Evolutionary conservation across 2,797 vertebrate genomes (phyloP).

Genomic region (Martes flavigula): DNA sequence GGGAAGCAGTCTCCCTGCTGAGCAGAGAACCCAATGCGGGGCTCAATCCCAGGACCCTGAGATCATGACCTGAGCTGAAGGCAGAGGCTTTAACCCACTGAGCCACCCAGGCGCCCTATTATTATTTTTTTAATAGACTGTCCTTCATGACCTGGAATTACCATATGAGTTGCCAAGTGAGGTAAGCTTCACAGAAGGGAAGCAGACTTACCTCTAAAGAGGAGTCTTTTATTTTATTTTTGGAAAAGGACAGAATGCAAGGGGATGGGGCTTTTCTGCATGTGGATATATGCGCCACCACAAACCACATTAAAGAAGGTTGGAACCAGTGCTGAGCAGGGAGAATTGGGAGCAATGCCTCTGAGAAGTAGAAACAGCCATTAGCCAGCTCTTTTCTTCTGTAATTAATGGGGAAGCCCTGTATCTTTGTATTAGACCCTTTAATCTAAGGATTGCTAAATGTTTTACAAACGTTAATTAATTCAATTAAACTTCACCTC

Average conservation of each 20-base stretch:
- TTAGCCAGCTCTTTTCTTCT: slow-evolving; percentile 31
- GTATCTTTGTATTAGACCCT: slow-evolving; percentile 33
- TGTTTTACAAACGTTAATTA: slow-evolving; percentile 72
- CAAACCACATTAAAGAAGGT: neutral
- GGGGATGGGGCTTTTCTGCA: neutral
- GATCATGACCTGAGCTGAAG: no score
- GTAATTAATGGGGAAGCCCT: slow-evolving; percentile 54
- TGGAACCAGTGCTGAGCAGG: neutral
- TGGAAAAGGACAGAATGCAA: slow-evolving; percentile 8
- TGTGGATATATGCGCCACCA: no score
- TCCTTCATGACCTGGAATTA: neutral
- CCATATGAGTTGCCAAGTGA: neutral
- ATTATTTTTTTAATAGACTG: neutral
- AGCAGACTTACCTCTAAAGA: neutral
- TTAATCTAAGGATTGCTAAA: slow-evolving; percentile 58
- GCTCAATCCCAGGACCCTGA: no score
- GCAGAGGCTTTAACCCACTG: no score
- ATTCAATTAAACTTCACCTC: slow-evolving; percentile 61
- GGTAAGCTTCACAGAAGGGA: neutral
- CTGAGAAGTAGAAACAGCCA: neutral
- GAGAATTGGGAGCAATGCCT: neutral
- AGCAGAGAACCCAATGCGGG: no score
- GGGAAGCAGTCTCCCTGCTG: no score
- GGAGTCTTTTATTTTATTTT: neutral
- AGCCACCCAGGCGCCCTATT: neutral